Evolutionary conservation across 2,797 vertebrate species (phyloP), one percentile per base, ranked within the genome.

Genomic region (Acropternis orthonyx): DNA sequence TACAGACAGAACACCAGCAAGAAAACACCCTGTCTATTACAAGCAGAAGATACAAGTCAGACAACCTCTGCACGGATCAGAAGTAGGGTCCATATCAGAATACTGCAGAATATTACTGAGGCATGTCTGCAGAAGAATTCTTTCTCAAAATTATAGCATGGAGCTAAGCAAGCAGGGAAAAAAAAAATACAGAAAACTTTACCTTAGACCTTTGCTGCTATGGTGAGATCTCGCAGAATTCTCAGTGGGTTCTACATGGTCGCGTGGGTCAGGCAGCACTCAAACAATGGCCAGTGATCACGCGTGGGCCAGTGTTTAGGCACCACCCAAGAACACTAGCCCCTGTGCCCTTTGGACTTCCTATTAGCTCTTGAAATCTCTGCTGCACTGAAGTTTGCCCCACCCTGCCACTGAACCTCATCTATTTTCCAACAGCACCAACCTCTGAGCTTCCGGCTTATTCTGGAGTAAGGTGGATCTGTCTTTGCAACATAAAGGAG

Each of bases 1-100:
- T 95, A 97, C 76, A 93, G 95, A 92, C 92, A 95, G 93, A 96
- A 92, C 26, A 91, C 24, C 79, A 90, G 81, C 92, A 87, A 86
- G 81, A 78, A 95, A 96, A 93, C 58, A 52, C 4, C 11, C 37
- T 82, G 85, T 55, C 72, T 88, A 24, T 43, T n/a, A 85, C 24
- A 68, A 88, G 71, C 37, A 77, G 75, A 75, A 92, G 79, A 92
- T 26, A 61, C n/a, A 71, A 88, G 63, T 75, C 91, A 63, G 90
- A 75, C 62, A 79, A 92, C 28, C 69, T 74, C 87, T 61, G 72
- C 49, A 73, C 14, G 79, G 74, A 81, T 44, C 24, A 71, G 74
- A 91, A 88, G 54, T 8, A 75, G 19, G 41, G 55, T 13, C 54
- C 7, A 0, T 44, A 87, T 37, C 32, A 72, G 65, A 75, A 63